Evolutionary conservation across 2,888 invertebrate genomes (phyloP).

Genomic region (Acrocyrtus sp.): DNA sequence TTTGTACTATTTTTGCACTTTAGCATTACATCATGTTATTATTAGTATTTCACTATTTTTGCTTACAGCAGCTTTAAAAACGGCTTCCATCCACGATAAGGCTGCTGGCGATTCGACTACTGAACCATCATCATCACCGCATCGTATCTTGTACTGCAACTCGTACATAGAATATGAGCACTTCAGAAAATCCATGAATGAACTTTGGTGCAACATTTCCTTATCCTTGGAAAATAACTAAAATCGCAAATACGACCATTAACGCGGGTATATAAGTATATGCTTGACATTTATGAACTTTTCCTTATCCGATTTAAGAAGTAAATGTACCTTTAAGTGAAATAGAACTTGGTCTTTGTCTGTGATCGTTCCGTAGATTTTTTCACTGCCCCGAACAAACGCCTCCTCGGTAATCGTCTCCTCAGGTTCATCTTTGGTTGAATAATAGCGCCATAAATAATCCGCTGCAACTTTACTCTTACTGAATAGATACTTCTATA

Average conservation of each 20-base stretch:
- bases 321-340: slow-evolving; percentile 66
- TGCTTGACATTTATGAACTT: too few relatives aligned
- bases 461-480: slow-evolving; percentile 25
- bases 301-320: too few relatives aligned
- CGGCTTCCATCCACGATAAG: slow-evolving; percentile 68
- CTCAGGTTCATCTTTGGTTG: slow-evolving; percentile 67
- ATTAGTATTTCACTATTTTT: too few relatives aligned
- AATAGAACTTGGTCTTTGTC: slow-evolving; percentile 66
- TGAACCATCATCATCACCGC: slow-evolving; percentile 18
- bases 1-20: too few relatives aligned
- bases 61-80: slow-evolving; percentile 77
- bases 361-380: slow-evolving; percentile 68
- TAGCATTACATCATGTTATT: too few relatives aligned
- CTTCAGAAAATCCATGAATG: slow-evolving; percentile 61
- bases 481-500: slow-evolving; percentile 76
- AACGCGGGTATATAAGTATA: too few relatives aligned
- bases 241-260: slow-evolving; percentile 6
- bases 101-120: slow-evolving; percentile 2
- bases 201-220: slow-evolving; percentile 54
- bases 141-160: slow-evolving; percentile 33
- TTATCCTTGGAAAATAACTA: slow-evolving; percentile 63
- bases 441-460: slow-evolving; percentile 57
- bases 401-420: slow-evolving; percentile 68
- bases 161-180: slow-evolving; percentile 57
- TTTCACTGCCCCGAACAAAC: slow-evolving; percentile 81